phyloP scores from a whole-genome alignment of 2,888 invertebrate genomes.

The Marasmarcha lunaedactyla region DNA sequence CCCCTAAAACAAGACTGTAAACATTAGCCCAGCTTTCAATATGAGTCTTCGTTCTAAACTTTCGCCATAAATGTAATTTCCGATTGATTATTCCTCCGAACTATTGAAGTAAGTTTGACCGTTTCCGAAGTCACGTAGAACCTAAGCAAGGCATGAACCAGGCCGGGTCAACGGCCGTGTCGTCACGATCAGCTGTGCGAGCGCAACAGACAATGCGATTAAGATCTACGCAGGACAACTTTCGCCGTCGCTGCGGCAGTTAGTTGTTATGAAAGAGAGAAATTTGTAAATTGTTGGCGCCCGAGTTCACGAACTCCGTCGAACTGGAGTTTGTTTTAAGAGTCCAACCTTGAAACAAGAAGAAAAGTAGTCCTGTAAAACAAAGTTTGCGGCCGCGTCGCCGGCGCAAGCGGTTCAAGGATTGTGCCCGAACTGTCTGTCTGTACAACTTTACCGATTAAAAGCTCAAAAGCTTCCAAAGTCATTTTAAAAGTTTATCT shows the following conservation, averaged over 20 bases:
- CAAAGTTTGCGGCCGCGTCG: conserved; percentile 73
- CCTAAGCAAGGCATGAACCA: too few relatives aligned
- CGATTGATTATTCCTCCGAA: too few relatives aligned
- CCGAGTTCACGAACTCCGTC: conserved; percentile 72
- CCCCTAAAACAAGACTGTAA: background rate
- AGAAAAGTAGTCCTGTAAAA: conserved; percentile 73
- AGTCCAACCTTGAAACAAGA: conserved; percentile 73
- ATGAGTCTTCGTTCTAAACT: too few relatives aligned
- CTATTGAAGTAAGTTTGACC: too few relatives aligned
- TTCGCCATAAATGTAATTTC: too few relatives aligned
- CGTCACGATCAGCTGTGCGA: conserved; percentile 66
- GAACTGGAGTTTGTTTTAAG: conserved; percentile 72
- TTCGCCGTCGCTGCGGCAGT: conserved; percentile 70
- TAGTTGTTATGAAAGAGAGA: conserved; percentile 73
- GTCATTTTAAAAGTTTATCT: conserved; percentile 73
- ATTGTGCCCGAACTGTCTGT: conserved; percentile 72
- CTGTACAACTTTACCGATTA: conserved; percentile 73
- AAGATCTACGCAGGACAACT: conserved; percentile 72
- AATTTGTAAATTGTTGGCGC: conserved; percentile 73
- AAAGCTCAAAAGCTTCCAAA: conserved; percentile 73
- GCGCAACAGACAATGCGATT: conserved; percentile 71
- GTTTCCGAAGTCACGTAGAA: too few relatives aligned
- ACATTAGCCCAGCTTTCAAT: background rate
- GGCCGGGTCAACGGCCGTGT: conserved; percentile 48
- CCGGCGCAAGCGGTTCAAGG: conserved; percentile 72